A percentile compares a stretch with the other conserved stretches of the same genome.
Conservation (phyloP, 2,888 invertebrate genomes). For the Drosophila glabriapex region DNA sequence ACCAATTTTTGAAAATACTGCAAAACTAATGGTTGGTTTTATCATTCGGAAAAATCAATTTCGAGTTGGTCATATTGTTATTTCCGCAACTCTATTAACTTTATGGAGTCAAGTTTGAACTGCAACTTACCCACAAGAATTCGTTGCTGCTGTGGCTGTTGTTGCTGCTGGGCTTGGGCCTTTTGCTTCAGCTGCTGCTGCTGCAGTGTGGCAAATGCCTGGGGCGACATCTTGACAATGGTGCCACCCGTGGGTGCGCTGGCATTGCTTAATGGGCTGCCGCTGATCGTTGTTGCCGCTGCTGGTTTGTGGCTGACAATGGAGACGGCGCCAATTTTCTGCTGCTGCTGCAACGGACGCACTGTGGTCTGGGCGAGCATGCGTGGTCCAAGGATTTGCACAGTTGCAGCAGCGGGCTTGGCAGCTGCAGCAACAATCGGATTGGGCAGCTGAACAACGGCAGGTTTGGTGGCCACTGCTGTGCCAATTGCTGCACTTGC, state of each 20-base stretch:
- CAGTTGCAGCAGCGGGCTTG: constrained; percentile 29
- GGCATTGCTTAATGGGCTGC: constrained; percentile 31
- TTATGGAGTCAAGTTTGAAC: neutral
- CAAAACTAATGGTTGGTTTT: no score
- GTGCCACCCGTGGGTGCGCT: constrained; percentile 59
- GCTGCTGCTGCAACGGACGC: constrained; percentile 71
- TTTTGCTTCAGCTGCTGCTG: constrained; percentile 83
- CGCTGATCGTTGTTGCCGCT: constrained; percentile 8
- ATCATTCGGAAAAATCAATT: no score
- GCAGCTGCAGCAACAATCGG: constrained; percentile 22
- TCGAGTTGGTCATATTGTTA: no score
- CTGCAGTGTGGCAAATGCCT: constrained; percentile 82
- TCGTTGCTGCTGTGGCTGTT: constrained; percentile 53
- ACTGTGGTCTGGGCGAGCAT: constrained; percentile 68
- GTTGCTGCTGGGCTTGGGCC: constrained; percentile 49
- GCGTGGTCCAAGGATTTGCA: constrained; percentile 75
- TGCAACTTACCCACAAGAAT: constrained; percentile 76
- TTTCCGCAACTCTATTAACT: no score
- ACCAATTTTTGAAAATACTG: no score
- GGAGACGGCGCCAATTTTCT: constrained; percentile 71
- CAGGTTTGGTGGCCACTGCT: constrained; percentile 27
- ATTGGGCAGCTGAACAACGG: constrained; percentile 42
- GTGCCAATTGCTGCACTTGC: constrained; percentile 10
- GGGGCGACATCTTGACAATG: constrained; percentile 83
- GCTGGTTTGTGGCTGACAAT: constrained; percentile 56